Evolutionary conservation across 2,113 vertebrate genomes (phyloP).

Genomic region (Cyprinodon tularosa): DNA sequence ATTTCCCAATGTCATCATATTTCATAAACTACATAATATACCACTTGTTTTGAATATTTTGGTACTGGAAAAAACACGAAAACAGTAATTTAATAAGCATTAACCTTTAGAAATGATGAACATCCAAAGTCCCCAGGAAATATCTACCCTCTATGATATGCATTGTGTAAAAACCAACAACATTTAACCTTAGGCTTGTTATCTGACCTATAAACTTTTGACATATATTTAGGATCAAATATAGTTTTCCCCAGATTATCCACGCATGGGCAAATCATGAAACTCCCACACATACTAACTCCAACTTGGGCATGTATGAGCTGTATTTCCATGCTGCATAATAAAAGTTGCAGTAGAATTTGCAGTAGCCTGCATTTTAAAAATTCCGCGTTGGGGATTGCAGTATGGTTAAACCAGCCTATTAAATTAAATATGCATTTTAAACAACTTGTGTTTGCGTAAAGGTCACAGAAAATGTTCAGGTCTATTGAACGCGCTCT

Average conservation of each 20-base stretch:
- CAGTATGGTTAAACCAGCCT: not conserved
- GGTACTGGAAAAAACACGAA: too few species aligned
- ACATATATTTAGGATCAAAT: not conserved
- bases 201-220: not conserved
- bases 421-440: not conserved
- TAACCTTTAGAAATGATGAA: not conserved
- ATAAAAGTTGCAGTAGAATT: conserved; percentile 27
- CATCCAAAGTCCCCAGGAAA: not conserved
- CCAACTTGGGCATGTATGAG: not conserved
- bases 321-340: not conserved
- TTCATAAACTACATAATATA: too few species aligned
- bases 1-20: too few species aligned
- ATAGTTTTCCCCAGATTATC: not conserved
- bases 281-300: not conserved
- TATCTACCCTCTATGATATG: not conserved
- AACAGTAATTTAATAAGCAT: not conserved
- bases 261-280: not conserved
- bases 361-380: not conserved
- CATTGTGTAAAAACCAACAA: not conserved
- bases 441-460: not conserved
- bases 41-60: too few species aligned
- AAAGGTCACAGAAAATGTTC: not conserved
- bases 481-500: not conserved
- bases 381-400: not conserved
- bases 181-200: not conserved